phyloP scores from a whole-genome alignment of 2,797 vertebrate genomes.

The Microchirus variegatus region DNA sequence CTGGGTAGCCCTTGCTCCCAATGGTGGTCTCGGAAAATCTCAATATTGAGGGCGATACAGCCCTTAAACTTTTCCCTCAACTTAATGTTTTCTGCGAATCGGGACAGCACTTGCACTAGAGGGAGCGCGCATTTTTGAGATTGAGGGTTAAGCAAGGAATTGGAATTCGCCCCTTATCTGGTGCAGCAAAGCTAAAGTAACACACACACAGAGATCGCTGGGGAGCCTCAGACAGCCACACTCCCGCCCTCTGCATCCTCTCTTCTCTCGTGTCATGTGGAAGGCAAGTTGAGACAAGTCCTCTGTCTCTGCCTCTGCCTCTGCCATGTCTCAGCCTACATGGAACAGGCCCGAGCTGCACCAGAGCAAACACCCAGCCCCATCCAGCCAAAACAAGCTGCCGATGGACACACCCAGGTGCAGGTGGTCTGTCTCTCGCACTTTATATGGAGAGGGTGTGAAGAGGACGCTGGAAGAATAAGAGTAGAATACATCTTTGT shows the following conservation, averaged over 20 bases:
- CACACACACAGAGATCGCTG: slow-evolving; percentile 14
- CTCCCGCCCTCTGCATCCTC: slow-evolving; percentile 26
- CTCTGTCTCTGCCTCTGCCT: slow-evolving; percentile 21
- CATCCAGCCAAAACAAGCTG: slow-evolving; percentile 42
- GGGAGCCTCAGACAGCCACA: slow-evolving; percentile 23
- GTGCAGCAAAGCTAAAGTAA: slow-evolving; percentile 4
- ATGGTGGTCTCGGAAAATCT: too few species aligned
- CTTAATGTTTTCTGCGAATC: too few species aligned
- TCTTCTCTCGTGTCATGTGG: slow-evolving; percentile 7
- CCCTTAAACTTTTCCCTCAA: too few species aligned
- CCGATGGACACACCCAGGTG: slow-evolving; percentile 36
- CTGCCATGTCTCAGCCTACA: slow-evolving; percentile 6
- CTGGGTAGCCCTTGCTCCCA: too few species aligned
- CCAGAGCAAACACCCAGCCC: slow-evolving; percentile 36
- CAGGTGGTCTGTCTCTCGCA: slow-evolving; percentile 36
- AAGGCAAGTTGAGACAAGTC: slow-evolving; percentile 58
- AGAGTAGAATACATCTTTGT: too few species aligned
- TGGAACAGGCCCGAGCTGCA: slow-evolving; percentile 17
- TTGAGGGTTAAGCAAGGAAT: too few species aligned
- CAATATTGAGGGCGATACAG: too few species aligned
- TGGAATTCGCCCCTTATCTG: too few species aligned
- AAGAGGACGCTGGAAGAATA: too few species aligned
- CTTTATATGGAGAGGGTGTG: too few species aligned
- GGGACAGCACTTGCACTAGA: too few species aligned
- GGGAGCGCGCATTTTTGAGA: too few species aligned